Conservation (phyloP, 2,888 invertebrate species). For the Sinhomidia bicolor region DNA sequence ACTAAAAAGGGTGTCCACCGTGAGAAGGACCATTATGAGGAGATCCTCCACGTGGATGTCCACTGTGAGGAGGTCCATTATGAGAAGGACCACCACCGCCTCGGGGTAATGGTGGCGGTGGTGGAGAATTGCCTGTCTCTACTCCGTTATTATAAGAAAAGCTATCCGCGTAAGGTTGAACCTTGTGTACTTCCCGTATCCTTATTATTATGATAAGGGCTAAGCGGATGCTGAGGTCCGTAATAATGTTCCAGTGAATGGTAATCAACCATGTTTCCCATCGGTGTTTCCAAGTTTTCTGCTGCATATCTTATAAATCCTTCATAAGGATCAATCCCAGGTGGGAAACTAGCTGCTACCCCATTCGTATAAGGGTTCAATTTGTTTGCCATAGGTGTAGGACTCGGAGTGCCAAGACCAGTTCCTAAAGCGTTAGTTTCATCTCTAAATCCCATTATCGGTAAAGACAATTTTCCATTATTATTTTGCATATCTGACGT, state of each 20-base stretch:
- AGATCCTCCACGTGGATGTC: too few species aligned
- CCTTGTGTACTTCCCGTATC: neutral
- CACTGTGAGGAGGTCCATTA: too few species aligned
- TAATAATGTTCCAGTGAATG: slow-evolving; percentile 59
- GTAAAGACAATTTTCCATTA: slow-evolving; percentile 45
- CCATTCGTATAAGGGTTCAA: slow-evolving; percentile 59
- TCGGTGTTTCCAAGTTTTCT: slow-evolving; percentile 61
- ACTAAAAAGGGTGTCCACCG: too few species aligned
- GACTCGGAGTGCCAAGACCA: neutral
- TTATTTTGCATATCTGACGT: slow-evolving; percentile 30
- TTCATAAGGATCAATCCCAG: slow-evolving; percentile 54
- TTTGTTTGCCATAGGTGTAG: slow-evolving; percentile 62
- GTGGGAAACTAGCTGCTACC: slow-evolving; percentile 51
- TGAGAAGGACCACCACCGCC: too few species aligned
- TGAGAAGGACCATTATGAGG: too few species aligned
- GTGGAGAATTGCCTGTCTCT: slow-evolving; percentile 31
- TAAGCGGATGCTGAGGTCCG: slow-evolving; percentile 46
- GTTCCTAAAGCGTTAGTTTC: neutral
- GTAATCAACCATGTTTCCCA: slow-evolving; percentile 54
- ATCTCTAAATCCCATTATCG: slow-evolving; percentile 24
- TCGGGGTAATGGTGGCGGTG: slow-evolving; percentile 7
- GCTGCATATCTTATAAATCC: slow-evolving; percentile 66
- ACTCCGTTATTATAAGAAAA: neutral
- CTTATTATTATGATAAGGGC: neutral
- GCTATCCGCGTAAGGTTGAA: slow-evolving; percentile 52